A percentile compares a stretch with the other conserved stretches of the same genome.
Conservation (phyloP, 2,113 vertebrate species). For the Laterallus jamaicensis region DNA sequence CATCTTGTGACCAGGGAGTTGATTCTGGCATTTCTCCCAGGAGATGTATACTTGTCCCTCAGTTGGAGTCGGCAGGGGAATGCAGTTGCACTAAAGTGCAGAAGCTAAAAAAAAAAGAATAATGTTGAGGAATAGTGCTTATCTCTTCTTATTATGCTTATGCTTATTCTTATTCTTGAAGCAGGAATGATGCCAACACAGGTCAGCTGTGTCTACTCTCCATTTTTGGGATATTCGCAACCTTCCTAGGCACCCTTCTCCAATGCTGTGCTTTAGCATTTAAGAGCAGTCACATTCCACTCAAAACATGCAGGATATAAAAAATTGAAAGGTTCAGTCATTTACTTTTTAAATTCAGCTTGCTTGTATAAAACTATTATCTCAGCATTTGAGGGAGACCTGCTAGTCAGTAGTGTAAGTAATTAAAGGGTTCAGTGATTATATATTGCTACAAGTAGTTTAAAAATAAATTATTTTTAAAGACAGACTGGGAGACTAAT, state of each 20-base stretch:
- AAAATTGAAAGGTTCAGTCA: background rate
- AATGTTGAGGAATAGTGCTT: background rate
- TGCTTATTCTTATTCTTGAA: background rate
- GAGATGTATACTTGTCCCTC: background rate
- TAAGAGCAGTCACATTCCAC: background rate
- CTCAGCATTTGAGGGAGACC: background rate
- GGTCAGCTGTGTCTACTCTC: background rate
- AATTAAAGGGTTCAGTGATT: slow-evolving; percentile 67
- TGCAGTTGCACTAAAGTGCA: background rate
- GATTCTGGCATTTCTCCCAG: background rate
- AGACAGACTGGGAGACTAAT: slow-evolving; percentile 33
- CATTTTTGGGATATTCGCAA: background rate
- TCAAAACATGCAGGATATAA: background rate
- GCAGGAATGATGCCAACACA: background rate
- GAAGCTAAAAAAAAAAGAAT: background rate
- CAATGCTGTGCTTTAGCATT: background rate
- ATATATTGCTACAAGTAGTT: slow-evolving; percentile 62
- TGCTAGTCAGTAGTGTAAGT: slow-evolving; percentile 29
- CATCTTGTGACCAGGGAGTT: background rate
- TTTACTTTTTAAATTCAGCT: slow-evolving; percentile 36
- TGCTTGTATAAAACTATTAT: background rate
- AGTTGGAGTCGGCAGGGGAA: background rate
- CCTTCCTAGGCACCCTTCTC: background rate
- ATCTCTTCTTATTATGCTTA: background rate
- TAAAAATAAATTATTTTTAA: slow-evolving; percentile 57